Percentiles rank a stretch among this genome's conserved stretches.
Conservation (phyloP, 2,888 invertebrate species). For the Drosophila pullipes region DNA sequence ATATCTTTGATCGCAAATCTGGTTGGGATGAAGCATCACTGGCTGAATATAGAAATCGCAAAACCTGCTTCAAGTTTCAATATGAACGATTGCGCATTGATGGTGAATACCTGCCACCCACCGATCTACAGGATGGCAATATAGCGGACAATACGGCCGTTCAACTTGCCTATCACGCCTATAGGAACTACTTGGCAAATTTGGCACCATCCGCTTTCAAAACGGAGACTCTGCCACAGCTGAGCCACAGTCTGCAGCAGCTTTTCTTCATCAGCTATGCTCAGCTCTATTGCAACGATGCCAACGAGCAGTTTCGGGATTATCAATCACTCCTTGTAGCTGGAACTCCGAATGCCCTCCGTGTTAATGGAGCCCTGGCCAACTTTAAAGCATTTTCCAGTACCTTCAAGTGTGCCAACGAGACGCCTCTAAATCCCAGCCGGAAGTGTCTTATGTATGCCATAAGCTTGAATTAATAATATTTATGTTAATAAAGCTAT, state of each 20-base stretch:
- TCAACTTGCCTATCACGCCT: conserved; percentile 81
- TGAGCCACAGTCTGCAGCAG: conserved; percentile 73
- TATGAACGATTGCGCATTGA: conserved; percentile 75
- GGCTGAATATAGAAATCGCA: conserved; percentile 65
- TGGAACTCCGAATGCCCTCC: conserved; percentile 70
- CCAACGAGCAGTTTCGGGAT: conserved; percentile 71
- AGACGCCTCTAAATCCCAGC: conserved; percentile 70
- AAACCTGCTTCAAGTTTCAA: conserved; percentile 78
- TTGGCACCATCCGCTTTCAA: conserved; percentile 38
- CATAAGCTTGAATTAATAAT: conserved; percentile 13
- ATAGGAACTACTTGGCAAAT: conserved; percentile 66
- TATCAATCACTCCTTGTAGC: conserved; percentile 70
- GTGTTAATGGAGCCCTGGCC: conserved; percentile 78
- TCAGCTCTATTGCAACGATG: conserved; percentile 81
- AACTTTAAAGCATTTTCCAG: conserved; percentile 76
- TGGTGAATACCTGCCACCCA: conserved; percentile 72
- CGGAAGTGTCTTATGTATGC: conserved; percentile 79
- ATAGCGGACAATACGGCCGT: conserved; percentile 83
- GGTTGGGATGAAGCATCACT: conserved; percentile 76
- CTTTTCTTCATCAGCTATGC: conserved; percentile 82
- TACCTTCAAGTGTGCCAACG: conserved; percentile 71
- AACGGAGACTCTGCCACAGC: conserved; percentile 73
- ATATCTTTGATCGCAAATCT: conserved; percentile 73
- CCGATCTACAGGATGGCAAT: conserved; percentile 78
- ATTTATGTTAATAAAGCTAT: conserved; percentile 11